These are phyloP conservation scores for Ceratitis capitata DNA, from an alignment of 1,140 invertebrate species.

Conservation along the genomic window DNA sequence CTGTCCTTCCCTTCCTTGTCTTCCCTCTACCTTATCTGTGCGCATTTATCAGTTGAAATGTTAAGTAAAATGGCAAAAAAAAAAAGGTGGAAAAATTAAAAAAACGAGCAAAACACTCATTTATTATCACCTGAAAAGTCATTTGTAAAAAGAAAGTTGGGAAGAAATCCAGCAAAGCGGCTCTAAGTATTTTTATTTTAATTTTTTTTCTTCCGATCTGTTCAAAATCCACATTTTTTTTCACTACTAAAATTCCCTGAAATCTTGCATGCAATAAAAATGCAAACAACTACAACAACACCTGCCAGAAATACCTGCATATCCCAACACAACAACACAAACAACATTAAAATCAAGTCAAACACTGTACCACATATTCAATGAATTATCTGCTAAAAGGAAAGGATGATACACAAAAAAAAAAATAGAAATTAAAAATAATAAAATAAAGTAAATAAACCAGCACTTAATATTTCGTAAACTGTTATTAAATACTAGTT, in stretches of 20 bases:
- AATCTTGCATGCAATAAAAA: conserved; percentile 1
- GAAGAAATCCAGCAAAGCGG: background rate
- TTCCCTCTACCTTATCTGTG: background rate
- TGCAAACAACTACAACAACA: background rate
- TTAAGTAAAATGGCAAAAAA: no score
- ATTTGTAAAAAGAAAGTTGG: background rate
- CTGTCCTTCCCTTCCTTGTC: background rate
- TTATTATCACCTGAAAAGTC: conserved; percentile 16
- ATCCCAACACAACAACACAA: background rate
- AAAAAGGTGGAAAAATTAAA: no score
- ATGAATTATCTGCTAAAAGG: background rate
- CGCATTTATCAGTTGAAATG: background rate
- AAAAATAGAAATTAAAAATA: background rate
- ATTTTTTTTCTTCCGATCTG: background rate
- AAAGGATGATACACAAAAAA: background rate
- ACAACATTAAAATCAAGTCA: no score
- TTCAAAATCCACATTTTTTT: background rate
- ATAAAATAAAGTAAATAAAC: no score
- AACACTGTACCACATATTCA: no score
- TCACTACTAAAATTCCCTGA: background rate
- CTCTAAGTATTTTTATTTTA: background rate
- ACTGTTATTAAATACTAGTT: conserved; percentile 32
- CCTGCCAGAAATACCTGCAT: background rate
- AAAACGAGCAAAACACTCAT: background rate
- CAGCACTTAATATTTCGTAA: conserved; percentile 32